These are phyloP conservation scores for Lampris megalopsis DNA, from an alignment of 2,113 vertebrate genomes.

Conservation along the genomic window DNA sequence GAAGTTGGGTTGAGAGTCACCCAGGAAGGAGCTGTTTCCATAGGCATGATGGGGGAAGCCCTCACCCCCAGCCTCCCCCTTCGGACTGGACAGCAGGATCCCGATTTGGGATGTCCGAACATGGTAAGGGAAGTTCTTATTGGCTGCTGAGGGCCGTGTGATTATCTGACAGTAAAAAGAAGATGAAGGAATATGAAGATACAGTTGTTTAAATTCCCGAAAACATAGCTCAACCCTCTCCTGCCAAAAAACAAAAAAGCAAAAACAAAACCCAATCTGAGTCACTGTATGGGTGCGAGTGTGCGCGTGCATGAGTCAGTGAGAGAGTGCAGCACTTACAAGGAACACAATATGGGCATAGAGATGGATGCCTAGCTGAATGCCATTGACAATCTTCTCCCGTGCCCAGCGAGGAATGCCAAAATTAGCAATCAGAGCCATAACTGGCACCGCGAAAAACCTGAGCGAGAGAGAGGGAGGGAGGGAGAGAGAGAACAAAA, in stretches of 20 bases:
- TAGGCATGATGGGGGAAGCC: slow-evolving; percentile 93
- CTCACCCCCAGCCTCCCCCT: slow-evolving; percentile 79
- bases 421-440: slow-evolving; percentile 93
- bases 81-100: slow-evolving; percentile 83
- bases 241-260: too few relatives aligned
- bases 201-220: not conserved
- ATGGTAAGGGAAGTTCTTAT: slow-evolving; percentile 95
- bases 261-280: too few relatives aligned
- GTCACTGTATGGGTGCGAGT: not conserved
- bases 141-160: slow-evolving; percentile 92
- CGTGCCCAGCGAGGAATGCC: slow-evolving; percentile 94
- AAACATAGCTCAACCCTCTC: not conserved
- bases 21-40: slow-evolving; percentile 91
- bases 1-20: slow-evolving; percentile 93
- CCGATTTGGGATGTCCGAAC: slow-evolving; percentile 94
- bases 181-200: not conserved
- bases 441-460: slow-evolving; percentile 93
- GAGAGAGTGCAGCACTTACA: slow-evolving; percentile 53
- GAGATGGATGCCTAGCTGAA: slow-evolving; percentile 92
- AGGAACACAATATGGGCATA: slow-evolving; percentile 93
- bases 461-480: slow-evolving; percentile 65
- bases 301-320: slow-evolving; percentile 6
- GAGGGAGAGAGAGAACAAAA: slow-evolving; percentile 16
- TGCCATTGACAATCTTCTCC: slow-evolving; percentile 95
- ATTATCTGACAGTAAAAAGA: slow-evolving; percentile 80